phyloP scores from a whole-genome alignment of 2,888 invertebrate species.

The Nemapogon koenigi region DNA sequence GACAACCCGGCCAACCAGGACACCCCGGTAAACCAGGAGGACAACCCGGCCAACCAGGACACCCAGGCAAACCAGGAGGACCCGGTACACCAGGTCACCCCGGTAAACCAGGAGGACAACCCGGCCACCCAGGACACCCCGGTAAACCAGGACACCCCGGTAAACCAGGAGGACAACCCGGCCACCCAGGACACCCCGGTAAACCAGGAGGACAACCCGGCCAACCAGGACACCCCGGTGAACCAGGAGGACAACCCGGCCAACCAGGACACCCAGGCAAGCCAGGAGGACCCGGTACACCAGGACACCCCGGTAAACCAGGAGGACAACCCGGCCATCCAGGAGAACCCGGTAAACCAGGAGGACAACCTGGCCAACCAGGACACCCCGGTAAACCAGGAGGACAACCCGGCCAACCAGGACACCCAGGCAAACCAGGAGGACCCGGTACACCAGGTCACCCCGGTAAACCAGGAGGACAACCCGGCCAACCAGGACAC shows the following conservation, averaged over 20 bases:
- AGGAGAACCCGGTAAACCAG: background rate
- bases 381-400: conserved; percentile 10
- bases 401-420: background rate
- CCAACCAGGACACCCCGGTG: background rate
- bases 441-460: background rate
- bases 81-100: conserved; percentile 24
- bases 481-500: background rate
- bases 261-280: conserved; percentile 2
- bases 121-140: conserved; percentile 4
- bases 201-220: background rate
- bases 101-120: conserved; percentile 3
- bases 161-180: conserved; percentile 11
- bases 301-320: background rate
- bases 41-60: conserved; percentile 5
- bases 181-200: background rate
- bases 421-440: conserved; percentile 1
- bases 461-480: background rate
- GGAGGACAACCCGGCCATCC: background rate
- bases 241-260: background rate
- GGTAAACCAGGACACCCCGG: conserved; percentile 11
- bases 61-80: conserved; percentile 35
- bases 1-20: conserved; percentile 24
- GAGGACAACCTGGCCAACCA: background rate
- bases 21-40: conserved; percentile 25
- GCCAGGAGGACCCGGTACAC: background rate